phyloP scores from a whole-genome alignment of 2,113 vertebrate genomes.

The Struthidea cinerea region DNA sequence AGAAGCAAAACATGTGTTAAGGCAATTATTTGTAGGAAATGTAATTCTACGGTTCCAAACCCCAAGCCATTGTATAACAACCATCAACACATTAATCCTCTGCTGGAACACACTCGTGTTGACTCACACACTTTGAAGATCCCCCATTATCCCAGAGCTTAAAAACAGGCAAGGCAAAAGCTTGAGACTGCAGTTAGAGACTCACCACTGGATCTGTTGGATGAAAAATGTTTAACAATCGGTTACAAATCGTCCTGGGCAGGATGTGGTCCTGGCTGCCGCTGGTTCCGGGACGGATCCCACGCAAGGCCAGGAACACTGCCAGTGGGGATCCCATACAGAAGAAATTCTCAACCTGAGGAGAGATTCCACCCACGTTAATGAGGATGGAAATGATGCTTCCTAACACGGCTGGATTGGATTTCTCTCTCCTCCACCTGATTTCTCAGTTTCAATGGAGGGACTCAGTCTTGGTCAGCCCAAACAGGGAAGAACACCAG shows the following conservation, averaged over 20 bases:
- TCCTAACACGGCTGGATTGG: not conserved
- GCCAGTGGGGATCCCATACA: constrained; percentile 97
- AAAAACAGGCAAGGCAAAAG: not conserved
- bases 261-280: constrained; percentile 94
- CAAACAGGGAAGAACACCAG: rapidly evolving
- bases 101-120: not conserved
- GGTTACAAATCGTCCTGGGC: constrained; percentile 87
- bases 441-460: not conserved
- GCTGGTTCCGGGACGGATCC: constrained; percentile 88
- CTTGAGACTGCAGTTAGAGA: not conserved
- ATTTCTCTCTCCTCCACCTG: not conserved
- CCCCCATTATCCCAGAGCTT: not conserved
- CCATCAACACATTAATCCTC: not conserved
- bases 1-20: not conserved
- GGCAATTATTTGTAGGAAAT: not conserved
- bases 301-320: constrained; percentile 92
- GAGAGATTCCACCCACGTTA: constrained; percentile 1
- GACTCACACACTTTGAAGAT: not conserved
- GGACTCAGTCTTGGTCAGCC: too few relatives aligned
- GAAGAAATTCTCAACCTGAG: constrained; percentile 98
- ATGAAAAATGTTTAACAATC: constrained; percentile 94
- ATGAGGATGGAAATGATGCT: not conserved
- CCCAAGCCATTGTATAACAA: rapidly evolving
- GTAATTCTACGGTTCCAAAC: not conserved
- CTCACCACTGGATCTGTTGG: constrained; percentile 98